These are phyloP conservation scores for Furcula furcula DNA, from an alignment of 2,888 invertebrate species.

Conservation along the genomic window DNA sequence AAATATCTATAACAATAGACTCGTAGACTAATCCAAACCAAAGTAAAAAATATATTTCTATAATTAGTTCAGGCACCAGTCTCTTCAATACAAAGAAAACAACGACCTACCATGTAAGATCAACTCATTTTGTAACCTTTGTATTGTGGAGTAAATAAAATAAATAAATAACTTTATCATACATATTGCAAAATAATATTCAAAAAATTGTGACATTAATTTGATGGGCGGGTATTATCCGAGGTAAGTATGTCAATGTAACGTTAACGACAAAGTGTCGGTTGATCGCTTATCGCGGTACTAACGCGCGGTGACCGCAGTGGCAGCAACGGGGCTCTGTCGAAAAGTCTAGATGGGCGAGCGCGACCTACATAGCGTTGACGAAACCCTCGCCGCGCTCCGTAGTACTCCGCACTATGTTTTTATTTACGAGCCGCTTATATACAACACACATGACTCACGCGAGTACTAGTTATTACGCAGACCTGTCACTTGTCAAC, in stretches of 20 bases:
- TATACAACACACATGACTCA: constrained; percentile 41
- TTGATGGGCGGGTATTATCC: constrained; percentile 11
- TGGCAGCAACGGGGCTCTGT: constrained; percentile 39
- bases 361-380: constrained; percentile 59
- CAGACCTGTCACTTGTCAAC: constrained; percentile 17
- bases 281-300: constrained; percentile 42
- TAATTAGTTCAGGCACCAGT: too few relatives aligned
- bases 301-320: constrained; percentile 20
- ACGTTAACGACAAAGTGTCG: constrained; percentile 51
- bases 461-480: constrained; percentile 15
- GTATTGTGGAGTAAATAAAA: too few relatives aligned
- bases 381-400: constrained; percentile 50
- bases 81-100: too few relatives aligned
- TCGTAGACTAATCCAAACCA: too few relatives aligned
- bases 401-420: too few relatives aligned
- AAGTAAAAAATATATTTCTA: too few relatives aligned
- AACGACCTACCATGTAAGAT: too few relatives aligned
- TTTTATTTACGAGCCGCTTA: constrained; percentile 29
- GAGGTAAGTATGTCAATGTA: constrained; percentile 51
- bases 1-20: too few relatives aligned
- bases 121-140: too few relatives aligned
- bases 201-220: not conserved
- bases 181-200: not conserved
- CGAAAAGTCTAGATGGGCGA: constrained; percentile 58
- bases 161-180: too few relatives aligned